Base-by-base conservation (phyloP, 1,140 invertebrate genomes). In the Rhyacophila brunnea region DNA sequence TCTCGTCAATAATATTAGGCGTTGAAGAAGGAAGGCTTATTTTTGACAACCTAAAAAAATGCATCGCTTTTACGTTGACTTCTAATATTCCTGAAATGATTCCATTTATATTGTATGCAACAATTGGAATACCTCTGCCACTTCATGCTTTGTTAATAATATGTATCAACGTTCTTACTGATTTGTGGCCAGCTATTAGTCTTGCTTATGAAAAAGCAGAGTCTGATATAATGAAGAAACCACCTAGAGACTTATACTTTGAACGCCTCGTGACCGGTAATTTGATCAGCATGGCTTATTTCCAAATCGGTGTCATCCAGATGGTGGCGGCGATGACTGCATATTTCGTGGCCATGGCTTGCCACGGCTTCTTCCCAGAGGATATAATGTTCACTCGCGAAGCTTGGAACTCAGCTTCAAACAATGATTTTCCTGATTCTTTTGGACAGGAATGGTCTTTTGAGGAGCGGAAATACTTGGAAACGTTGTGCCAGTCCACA, bases 21-120 rank as follows among this genome's bases (percentile, higher is more conserved):
- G 89, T 98, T 10, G 91, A 97, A 78, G 94, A 97, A 80, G 95
- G 93, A 9, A 83, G 95, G 64, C 76, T 94, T 35, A 96, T 97
- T 70, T 97, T 96, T 72, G 95, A 97, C 72, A 97, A 97, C 75
- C 79, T 97, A 64, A 97, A 97, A 74, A 98, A 98, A 78, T 95
- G 93, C 1, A 96, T 98, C 60, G 92, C 91, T 6, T 97, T 97
- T 75, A 95, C 92, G 1, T 72, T 98, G 40, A 96, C 94, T 0
- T 94, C 91, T 6, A 97, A 95, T 70, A 91, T 96, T 40, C 93
- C 95, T 34, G 95, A 98, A 82, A 95, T 98, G 77, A 77, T 92
- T 20, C 95, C 95, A 2, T 95, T 96, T 81, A 77, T 96, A 49
- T 70, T 87, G 6, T 94, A 94, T 68, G 88, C 96, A 36, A 71